A percentile compares a stretch with the other conserved stretches of the same genome.
phyloP scores from a whole-genome alignment of 1,140 invertebrate genomes.

The Trichonephila clavipes region DNA sequence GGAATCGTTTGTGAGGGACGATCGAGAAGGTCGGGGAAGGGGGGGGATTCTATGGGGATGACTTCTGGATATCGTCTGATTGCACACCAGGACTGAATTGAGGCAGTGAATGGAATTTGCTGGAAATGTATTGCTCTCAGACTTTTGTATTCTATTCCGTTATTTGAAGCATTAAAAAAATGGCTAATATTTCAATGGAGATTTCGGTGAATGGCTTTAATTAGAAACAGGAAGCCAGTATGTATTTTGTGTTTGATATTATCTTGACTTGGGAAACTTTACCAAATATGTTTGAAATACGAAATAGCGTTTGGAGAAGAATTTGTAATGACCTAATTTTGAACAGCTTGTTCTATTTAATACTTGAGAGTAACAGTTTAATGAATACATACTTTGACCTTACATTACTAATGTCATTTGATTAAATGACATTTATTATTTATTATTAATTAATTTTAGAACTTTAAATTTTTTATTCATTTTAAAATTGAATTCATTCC shows the following conservation, averaged over 20 bases:
- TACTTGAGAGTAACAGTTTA: too few relatives aligned
- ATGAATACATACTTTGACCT: too few relatives aligned
- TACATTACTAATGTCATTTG: too few relatives aligned
- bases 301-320: too few relatives aligned
- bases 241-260: not conserved
- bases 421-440: too few relatives aligned
- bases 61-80: constrained; percentile 67
- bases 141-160: not conserved
- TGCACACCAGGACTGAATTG: not conserved
- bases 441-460: too few relatives aligned
- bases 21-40: not conserved
- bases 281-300: too few relatives aligned
- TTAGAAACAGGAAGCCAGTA: not conserved
- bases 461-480: too few relatives aligned
- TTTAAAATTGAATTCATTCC: too few relatives aligned
- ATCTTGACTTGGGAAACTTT: not conserved
- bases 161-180: not conserved
- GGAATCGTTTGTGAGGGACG: not conserved
- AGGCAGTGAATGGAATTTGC: constrained; percentile 41
- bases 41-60: not conserved
- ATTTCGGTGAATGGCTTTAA: not conserved
- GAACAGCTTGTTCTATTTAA: too few relatives aligned
- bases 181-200: not conserved
- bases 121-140: not conserved
- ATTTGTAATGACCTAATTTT: too few relatives aligned